Conservation (phyloP, 2,797 vertebrate species). For the Muscicapa comitata region DNA sequence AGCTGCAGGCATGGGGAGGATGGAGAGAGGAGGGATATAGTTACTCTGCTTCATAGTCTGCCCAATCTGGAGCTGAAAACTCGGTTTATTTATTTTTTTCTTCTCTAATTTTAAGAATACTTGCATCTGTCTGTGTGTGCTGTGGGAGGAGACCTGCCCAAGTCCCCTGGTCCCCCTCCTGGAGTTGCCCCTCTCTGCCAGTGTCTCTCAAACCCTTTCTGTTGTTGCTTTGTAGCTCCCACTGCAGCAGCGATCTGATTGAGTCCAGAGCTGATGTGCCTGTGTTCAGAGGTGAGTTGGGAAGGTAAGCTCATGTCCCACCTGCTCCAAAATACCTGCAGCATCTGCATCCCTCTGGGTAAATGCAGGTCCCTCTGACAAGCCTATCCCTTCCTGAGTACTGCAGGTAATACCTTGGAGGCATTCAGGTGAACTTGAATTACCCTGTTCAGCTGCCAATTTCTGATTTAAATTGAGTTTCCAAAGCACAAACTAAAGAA, state of each 20-base stretch:
- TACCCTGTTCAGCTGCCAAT: background rate
- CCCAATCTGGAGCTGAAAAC: background rate
- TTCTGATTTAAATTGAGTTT: background rate
- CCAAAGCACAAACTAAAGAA: background rate
- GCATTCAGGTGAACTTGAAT: background rate
- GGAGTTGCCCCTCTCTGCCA: background rate
- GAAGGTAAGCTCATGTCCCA: background rate
- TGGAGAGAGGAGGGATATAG: background rate
- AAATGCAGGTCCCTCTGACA: background rate
- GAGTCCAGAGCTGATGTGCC: background rate
- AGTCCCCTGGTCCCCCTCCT: background rate
- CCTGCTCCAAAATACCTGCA: background rate
- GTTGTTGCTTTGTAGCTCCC: constrained; percentile 22
- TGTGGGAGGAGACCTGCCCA: background rate
- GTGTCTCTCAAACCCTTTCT: background rate
- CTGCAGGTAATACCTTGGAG: background rate
- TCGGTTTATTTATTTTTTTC: background rate
- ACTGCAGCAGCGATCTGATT: background rate
- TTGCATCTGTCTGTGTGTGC: background rate
- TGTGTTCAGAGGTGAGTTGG: background rate
- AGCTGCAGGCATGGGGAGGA: background rate
- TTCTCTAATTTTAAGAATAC: background rate
- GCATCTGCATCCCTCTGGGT: background rate
- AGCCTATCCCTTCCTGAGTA: rapidly evolving
- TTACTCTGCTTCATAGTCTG: background rate